Conservation (phyloP, 2,113 vertebrate genomes). For the Nibea coibor region DNA sequence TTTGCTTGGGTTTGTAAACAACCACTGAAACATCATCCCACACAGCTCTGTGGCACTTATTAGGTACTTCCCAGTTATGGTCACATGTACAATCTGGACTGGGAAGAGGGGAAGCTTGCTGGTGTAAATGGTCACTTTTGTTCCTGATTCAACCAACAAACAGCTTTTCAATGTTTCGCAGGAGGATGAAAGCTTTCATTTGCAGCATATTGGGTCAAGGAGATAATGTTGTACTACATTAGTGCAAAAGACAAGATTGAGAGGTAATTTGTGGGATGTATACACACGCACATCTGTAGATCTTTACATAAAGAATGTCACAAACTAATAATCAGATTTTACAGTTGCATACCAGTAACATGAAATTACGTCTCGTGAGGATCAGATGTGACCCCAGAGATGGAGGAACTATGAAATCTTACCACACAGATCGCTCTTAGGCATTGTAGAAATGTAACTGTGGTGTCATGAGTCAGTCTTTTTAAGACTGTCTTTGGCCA, state of each 20-base stretch:
- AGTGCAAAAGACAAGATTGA: slow-evolving; percentile 73
- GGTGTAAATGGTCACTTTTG: background rate
- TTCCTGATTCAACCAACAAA: slow-evolving; percentile 3
- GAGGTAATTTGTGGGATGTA: slow-evolving; percentile 66
- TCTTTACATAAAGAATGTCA: slow-evolving; percentile 26
- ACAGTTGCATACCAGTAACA: slow-evolving; percentile 16
- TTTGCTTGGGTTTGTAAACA: slow-evolving; percentile 69
- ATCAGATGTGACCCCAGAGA: background rate
- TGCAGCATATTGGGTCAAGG: slow-evolving; percentile 38
- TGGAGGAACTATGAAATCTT: slow-evolving; percentile 1
- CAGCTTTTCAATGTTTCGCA: slow-evolving; percentile 15
- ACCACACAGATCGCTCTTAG: background rate
- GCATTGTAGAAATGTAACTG: background rate
- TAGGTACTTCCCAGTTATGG: slow-evolving; percentile 44
- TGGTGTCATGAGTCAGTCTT: background rate
- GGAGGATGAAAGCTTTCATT: slow-evolving; percentile 21
- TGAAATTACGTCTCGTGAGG: slow-evolving; percentile 21
- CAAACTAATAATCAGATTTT: slow-evolving; percentile 12
- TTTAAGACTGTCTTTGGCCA: slow-evolving; percentile 39
- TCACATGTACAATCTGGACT: slow-evolving; percentile 24
- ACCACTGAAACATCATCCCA: slow-evolving; percentile 43
- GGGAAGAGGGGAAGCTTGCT: slow-evolving; percentile 27
- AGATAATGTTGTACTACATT: slow-evolving; percentile 43
- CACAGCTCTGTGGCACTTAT: slow-evolving; percentile 55
- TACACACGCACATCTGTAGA: slow-evolving; percentile 9